These are phyloP conservation scores for Zosterops hypoxanthus DNA, from an alignment of 2,113 vertebrate species.

Conservation along the genomic window DNA sequence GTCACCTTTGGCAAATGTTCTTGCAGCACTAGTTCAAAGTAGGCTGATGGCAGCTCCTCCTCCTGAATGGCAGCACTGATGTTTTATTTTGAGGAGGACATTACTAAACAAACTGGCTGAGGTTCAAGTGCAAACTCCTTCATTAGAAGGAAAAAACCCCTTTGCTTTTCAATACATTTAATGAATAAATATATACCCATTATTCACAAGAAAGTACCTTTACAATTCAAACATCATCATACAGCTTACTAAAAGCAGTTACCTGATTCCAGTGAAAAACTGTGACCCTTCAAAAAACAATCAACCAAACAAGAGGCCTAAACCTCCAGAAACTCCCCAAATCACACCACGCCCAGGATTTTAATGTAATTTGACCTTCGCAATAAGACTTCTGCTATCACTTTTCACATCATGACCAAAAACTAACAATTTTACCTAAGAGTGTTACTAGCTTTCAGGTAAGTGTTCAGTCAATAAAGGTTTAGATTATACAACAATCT, in stretches of 20 bases:
- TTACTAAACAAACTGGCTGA: background rate
- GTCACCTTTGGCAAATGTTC: background rate
- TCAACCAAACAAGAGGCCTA: background rate
- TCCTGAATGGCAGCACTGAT: background rate
- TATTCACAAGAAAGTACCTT: conserved; percentile 50
- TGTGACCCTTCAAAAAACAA: background rate
- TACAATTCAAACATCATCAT: conserved; percentile 32
- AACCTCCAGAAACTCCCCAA: background rate
- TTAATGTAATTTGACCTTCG: background rate
- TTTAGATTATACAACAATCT: background rate
- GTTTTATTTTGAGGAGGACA: background rate
- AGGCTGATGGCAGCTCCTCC: background rate
- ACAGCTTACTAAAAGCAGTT: conserved; percentile 15
- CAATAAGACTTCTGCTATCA: background rate
- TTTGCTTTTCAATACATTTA: conserved; percentile 60
- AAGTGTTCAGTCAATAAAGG: background rate
- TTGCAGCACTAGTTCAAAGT: background rate
- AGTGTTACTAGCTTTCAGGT: background rate
- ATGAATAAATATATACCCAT: conserved; percentile 55
- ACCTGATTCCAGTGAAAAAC: background rate
- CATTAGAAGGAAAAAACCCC: background rate
- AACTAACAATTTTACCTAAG: background rate
- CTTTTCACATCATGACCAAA: background rate
- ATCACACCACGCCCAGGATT: background rate
- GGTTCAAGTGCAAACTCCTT: background rate